Conservation (phyloP, 2,888 invertebrate species). For the Chaitophorus viminalis region DNA sequence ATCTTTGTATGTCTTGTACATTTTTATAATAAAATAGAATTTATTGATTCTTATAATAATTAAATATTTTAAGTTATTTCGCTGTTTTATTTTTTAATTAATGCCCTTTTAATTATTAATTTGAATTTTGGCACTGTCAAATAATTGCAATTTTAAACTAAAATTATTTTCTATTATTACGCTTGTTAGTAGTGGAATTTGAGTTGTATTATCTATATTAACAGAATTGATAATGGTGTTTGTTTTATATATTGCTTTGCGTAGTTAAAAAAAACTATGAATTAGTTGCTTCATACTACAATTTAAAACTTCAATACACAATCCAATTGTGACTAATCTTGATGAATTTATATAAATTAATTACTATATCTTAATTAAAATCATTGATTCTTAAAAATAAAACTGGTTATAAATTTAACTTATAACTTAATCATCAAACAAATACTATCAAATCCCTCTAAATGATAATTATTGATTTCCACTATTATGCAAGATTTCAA, state of each 20-base stretch:
- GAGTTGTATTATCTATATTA: background rate
- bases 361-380: background rate
- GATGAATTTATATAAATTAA: background rate
- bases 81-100: conserved; percentile 40
- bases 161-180: background rate
- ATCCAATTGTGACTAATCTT: background rate
- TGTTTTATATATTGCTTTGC: background rate
- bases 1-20: conserved; percentile 38
- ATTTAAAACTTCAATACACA: background rate
- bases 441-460: background rate
- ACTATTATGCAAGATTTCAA: background rate
- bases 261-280: background rate
- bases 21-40: conserved; percentile 51
- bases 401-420: background rate
- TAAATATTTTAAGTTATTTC: conserved; percentile 40
- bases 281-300: background rate
- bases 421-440: no score
- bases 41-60: conserved; percentile 33
- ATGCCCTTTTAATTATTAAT: conserved; percentile 22
- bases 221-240: background rate
- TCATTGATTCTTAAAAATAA: background rate
- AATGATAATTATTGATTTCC: background rate
- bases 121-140: conserved; percentile 29
- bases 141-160: conserved; percentile 16
- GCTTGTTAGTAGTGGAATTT: conserved; percentile 5